Conservation (phyloP, 2,888 invertebrate species). For the Xestia ashworthii region DNA sequence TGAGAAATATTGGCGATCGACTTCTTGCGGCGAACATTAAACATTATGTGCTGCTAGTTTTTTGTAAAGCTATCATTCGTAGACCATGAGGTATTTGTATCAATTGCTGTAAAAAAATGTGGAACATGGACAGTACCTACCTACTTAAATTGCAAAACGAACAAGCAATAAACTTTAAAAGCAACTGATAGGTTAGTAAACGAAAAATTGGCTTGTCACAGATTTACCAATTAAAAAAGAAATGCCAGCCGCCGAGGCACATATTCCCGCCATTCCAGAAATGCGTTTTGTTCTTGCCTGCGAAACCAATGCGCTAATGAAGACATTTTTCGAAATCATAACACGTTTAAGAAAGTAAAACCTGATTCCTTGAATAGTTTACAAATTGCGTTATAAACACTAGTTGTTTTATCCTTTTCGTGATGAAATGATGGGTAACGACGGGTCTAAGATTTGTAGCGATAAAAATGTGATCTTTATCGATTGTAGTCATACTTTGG, state of each 20-base stretch:
- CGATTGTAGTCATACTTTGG: conserved; percentile 6
- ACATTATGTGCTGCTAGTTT: conserved; percentile 53
- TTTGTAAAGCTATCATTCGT: conserved; percentile 51
- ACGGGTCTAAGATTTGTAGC: conserved; percentile 7
- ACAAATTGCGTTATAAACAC: conserved; percentile 43
- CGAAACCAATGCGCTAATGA: conserved; percentile 75
- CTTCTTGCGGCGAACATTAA: conserved; percentile 57
- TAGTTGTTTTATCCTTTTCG: conserved; percentile 27
- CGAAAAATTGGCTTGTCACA: conserved; percentile 24
- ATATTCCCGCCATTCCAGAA: conserved; percentile 73
- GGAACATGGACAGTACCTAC: conserved; percentile 11
- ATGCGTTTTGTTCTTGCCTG: conserved; percentile 70
- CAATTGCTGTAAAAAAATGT: conserved; percentile 36
- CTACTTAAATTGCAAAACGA: conserved; percentile 3
- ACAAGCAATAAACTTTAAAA: background rate
- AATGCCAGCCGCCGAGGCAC: conserved; percentile 46
- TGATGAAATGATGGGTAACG: conserved; percentile 2
- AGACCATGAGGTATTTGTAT: conserved; percentile 45
- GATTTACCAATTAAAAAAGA: conserved; percentile 58
- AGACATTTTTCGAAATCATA: conserved; percentile 80
- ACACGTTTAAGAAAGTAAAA: conserved; percentile 71
- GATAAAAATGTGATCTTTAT: conserved; percentile 14
- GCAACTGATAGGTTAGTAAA: conserved; percentile 13
- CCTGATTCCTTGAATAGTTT: conserved; percentile 69
- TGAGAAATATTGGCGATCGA: conserved; percentile 66